These are phyloP conservation scores for Tachyglossus aculeatus DNA, from an alignment of 2,797 vertebrate species.

Conservation along the genomic window DNA sequence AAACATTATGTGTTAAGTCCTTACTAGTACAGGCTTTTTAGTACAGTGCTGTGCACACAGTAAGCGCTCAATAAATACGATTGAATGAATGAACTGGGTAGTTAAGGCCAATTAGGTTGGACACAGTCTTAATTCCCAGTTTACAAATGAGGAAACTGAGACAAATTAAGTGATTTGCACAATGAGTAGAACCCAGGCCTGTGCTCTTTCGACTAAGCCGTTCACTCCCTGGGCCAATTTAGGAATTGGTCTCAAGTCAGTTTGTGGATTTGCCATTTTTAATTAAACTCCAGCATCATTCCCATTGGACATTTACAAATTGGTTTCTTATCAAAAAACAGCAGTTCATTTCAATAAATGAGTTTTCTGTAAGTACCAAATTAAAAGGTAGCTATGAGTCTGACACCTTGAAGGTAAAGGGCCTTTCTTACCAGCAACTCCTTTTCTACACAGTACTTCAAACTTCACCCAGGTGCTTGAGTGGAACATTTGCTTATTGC, in stretches of 20 bases:
- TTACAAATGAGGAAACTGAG: no score
- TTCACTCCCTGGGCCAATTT: not conserved
- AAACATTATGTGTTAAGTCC: no score
- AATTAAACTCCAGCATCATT: conserved; percentile 23
- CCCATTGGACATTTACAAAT: conserved; percentile 26
- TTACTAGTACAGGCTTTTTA: no score
- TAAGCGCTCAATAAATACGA: no score
- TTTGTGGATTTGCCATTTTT: not conserved
- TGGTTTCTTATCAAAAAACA: conserved; percentile 2
- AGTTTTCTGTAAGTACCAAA: conserved; percentile 21
- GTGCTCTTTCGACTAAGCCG: no score
- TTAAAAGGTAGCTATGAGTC: conserved; percentile 19
- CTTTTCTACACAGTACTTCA: conserved; percentile 33
- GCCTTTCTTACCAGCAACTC: conserved; percentile 1
- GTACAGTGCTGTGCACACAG: no score
- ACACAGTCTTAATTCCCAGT: no score
- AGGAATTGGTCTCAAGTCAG: not conserved
- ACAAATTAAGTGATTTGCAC: no score
- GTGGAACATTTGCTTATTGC: conserved; percentile 25
- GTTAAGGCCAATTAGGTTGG: no score
- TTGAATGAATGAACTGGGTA: no score
- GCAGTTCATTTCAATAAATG: conserved; percentile 10
- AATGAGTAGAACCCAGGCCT: no score
- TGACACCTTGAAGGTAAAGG: conserved; percentile 37
- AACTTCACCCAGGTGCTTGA: conserved; percentile 12